These are phyloP conservation scores for Schizothorax lantsangensis DNA, from an alignment of 2,797 vertebrate species.

Conservation along the genomic window DNA sequence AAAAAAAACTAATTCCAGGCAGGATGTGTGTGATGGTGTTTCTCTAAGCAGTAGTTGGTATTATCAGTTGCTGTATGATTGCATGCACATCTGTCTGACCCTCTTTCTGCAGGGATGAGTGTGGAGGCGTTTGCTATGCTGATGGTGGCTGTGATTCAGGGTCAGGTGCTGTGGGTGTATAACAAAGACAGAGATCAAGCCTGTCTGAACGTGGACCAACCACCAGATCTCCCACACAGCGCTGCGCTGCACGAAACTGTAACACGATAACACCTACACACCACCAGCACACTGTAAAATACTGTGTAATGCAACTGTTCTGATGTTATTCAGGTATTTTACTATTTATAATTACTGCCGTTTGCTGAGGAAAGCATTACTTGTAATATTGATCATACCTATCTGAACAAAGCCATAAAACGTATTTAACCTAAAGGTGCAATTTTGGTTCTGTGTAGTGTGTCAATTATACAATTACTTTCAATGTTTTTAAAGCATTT, in stretches of 20 bases:
- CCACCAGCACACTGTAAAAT: neutral
- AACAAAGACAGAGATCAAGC: conserved; percentile 69
- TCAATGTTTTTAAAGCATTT: neutral
- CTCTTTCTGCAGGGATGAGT: conserved; percentile 74
- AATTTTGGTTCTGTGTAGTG: neutral
- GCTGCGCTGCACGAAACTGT: conserved; percentile 69
- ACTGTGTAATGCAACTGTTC: neutral
- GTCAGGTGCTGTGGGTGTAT: conserved; percentile 77
- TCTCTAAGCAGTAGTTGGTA: neutral
- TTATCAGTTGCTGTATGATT: neutral
- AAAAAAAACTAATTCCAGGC: neutral
- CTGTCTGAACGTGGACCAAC: conserved; percentile 68
- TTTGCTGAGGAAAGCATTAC: neutral
- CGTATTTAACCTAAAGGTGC: neutral
- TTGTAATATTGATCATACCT: neutral
- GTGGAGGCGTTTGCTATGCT: conserved; percentile 78
- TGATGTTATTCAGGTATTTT: neutral
- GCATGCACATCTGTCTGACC: neutral
- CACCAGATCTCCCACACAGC: conserved; percentile 45
- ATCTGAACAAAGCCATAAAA: neutral
- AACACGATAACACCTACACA: conserved; percentile 9
- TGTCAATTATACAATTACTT: neutral
- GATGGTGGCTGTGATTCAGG: conserved; percentile 78
- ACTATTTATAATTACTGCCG: neutral
- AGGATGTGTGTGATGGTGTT: neutral